Conservation (phyloP, 2,888 invertebrate species). For the Apotomis turbidana region DNA sequence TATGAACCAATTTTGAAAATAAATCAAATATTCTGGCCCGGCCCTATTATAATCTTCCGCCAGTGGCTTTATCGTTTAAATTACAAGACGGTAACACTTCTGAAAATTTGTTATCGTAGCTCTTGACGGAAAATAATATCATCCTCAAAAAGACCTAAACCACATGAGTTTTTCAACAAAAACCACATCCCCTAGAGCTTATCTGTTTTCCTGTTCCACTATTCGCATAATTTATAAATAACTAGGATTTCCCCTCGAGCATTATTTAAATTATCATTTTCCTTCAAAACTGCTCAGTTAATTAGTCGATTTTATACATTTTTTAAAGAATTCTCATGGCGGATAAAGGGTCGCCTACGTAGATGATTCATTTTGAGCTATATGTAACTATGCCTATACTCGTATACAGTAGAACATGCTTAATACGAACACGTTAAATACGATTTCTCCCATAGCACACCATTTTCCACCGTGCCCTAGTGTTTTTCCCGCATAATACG, state of each 20-base stretch:
- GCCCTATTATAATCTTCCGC: not conserved
- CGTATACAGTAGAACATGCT: too few relatives aligned
- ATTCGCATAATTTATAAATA: slow-evolving; percentile 23
- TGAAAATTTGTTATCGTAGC: not conserved
- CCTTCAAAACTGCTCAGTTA: slow-evolving; percentile 14
- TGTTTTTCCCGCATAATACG: too few relatives aligned
- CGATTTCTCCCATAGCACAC: too few relatives aligned
- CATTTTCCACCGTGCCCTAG: too few relatives aligned
- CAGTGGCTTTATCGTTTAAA: not conserved
- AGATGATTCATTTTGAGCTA: not conserved
- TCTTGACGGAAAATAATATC: not conserved
- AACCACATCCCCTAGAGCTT: not conserved
- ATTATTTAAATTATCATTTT: slow-evolving; percentile 27
- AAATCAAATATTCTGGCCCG: too few relatives aligned
- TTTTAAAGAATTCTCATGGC: not conserved
- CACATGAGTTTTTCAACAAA: not conserved
- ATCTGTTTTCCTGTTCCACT: slow-evolving; percentile 34
- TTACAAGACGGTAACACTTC: not conserved
- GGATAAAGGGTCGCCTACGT: not conserved
- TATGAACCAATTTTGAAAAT: too few relatives aligned
- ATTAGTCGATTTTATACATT: not conserved
- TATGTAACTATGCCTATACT: not conserved
- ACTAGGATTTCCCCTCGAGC: slow-evolving; percentile 26
- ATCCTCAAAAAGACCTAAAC: not conserved
- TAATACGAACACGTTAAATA: too few relatives aligned